phyloP scores from a whole-genome alignment of 2,113 vertebrate species.

The Sinocyclocheilus maitianheensis region DNA sequence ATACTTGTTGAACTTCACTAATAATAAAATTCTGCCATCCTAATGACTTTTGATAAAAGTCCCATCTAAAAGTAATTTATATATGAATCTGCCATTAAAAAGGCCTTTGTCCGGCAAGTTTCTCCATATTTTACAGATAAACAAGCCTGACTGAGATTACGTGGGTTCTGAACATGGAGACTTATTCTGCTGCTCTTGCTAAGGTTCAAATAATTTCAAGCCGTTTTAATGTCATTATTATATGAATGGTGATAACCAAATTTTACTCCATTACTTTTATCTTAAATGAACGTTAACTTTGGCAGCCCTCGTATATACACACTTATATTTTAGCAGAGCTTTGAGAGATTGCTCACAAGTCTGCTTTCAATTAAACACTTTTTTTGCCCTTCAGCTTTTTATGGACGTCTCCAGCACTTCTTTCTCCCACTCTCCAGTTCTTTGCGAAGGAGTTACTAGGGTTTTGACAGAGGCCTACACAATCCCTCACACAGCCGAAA shows the following conservation, averaged over 20 bases:
- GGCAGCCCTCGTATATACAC: neutral
- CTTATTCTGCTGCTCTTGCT: neutral
- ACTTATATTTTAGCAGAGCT: neutral
- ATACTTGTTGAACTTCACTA: neutral
- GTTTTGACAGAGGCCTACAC: slow-evolving; percentile 39
- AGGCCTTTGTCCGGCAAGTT: neutral
- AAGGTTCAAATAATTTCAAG: neutral
- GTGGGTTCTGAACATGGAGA: neutral
- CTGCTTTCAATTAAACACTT: slow-evolving; percentile 38
- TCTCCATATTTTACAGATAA: neutral
- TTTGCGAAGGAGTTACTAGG: slow-evolving; percentile 35
- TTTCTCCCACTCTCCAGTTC: slow-evolving; percentile 29
- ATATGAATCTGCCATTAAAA: neutral
- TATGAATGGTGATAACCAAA: neutral
- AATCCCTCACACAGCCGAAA: slow-evolving; percentile 28
- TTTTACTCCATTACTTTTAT: slow-evolving; percentile 8
- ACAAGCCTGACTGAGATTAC: neutral
- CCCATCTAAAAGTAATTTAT: slow-evolving; percentile 6
- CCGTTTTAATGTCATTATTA: neutral
- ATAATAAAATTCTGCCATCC: no score
- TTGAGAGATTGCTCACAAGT: slow-evolving; percentile 1
- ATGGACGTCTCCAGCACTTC: neutral
- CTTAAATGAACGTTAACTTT: slow-evolving; percentile 23
- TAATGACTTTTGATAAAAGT: neutral
- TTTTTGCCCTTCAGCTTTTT: slow-evolving; percentile 11